Conservation (phyloP, 1,140 invertebrate species). For the Vanessa atalanta region DNA sequence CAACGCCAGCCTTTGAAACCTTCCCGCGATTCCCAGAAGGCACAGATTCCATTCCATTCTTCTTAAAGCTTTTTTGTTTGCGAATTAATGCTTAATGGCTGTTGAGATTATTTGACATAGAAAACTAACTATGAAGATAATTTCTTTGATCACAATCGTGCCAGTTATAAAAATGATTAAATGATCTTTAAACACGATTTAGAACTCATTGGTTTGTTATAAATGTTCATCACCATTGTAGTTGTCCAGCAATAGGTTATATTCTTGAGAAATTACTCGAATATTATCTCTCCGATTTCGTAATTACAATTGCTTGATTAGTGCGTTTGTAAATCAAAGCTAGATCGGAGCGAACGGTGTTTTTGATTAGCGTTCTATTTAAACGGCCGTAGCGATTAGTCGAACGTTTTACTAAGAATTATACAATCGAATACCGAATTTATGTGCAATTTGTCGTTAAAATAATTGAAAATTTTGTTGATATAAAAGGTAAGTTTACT, state of each 20-base stretch:
- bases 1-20: constrained; percentile 60
- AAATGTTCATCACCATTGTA: constrained; percentile 14
- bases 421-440: background rate
- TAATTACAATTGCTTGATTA: constrained; percentile 34
- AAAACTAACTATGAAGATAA: constrained; percentile 32
- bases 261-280: constrained; percentile 16
- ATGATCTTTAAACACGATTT: background rate
- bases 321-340: constrained; percentile 27
- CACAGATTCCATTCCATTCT: constrained; percentile 52
- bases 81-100: constrained; percentile 66
- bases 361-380: constrained; percentile 26
- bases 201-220: background rate
- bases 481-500: background rate
- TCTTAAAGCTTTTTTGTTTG: constrained; percentile 56
- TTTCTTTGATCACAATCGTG: background rate
- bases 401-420: constrained; percentile 1
- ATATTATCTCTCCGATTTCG: constrained; percentile 26
- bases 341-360: constrained; percentile 21
- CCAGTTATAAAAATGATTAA: background rate
- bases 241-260: constrained; percentile 17
- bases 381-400: constrained; percentile 8
- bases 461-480: background rate
- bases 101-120: constrained; percentile 48
- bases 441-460: background rate
- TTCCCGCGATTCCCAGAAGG: constrained; percentile 71